Evolutionary conservation across 2,113 vertebrate genomes (phyloP).

Genomic region (Picathartes gymnocephalus): DNA sequence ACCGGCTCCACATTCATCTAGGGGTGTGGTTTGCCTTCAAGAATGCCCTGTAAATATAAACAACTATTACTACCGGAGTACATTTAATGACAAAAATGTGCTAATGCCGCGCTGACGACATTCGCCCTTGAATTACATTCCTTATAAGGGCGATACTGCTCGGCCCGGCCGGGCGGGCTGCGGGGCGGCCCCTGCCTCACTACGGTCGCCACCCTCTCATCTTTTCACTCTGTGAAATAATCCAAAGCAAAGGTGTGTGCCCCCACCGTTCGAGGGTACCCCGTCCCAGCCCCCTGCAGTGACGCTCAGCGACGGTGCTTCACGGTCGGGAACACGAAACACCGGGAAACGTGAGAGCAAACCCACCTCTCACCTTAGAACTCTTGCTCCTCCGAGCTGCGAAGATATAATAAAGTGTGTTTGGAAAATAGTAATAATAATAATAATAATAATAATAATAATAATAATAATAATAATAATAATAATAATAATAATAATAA

Average conservation of each 20-base stretch:
- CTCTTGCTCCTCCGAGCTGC: not conserved
- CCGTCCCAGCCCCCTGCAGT: not conserved
- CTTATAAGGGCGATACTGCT: constrained; percentile 5
- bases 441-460: too few relatives aligned
- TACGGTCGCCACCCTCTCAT: not conserved
- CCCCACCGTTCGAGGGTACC: not conserved
- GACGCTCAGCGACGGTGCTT: not conserved
- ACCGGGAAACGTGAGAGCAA: not conserved
- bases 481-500: too few relatives aligned
- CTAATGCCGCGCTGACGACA: not conserved
- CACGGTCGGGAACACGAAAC: not conserved
- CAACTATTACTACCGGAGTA: not conserved
- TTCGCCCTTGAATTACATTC: not conserved
- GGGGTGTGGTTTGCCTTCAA: not conserved
- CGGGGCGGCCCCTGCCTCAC: not conserved
- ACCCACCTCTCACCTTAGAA: not conserved
- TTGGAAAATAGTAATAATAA: too few relatives aligned
- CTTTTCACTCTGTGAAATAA: not conserved
- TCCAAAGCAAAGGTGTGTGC: not conserved
- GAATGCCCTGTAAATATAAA: constrained; percentile 37
- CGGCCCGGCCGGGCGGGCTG: not conserved
- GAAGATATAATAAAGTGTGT: not conserved
- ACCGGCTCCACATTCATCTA: not conserved
- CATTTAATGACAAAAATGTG: constrained; percentile 17
- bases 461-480: too few relatives aligned